These are phyloP conservation scores for Ceuthmochares aereus DNA, from an alignment of 2,113 vertebrate genomes.

Conservation along the genomic window DNA sequence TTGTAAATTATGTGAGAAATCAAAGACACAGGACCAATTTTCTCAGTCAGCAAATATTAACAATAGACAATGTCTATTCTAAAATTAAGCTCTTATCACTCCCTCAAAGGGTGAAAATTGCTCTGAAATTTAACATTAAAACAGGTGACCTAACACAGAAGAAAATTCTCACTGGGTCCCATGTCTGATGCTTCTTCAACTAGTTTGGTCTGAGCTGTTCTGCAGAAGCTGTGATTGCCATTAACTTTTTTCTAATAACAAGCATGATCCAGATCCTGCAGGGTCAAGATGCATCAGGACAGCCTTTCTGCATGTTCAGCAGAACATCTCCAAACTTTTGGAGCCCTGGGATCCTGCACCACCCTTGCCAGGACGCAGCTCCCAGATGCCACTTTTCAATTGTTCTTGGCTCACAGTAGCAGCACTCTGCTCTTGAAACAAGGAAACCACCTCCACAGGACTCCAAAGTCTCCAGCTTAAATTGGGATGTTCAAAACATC, in stretches of 20 bases:
- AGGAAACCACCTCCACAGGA: neutral
- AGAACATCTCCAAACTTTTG: neutral
- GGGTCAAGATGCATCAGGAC: neutral
- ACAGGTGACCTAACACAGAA: neutral
- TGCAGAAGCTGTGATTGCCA: neutral
- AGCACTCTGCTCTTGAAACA: neutral
- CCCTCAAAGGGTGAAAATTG: neutral
- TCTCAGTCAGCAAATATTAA: neutral
- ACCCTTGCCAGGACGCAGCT: neutral
- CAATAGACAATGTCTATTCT: neutral
- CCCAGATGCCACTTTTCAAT: neutral
- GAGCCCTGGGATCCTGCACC: neutral
- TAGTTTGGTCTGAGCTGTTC: neutral
- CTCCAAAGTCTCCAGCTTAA: neutral
- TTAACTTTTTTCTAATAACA: neutral
- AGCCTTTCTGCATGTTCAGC: neutral
- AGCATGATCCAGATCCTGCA: fast-evolving
- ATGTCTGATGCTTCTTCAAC: neutral
- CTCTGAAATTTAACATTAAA: neutral
- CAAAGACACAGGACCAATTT: neutral
- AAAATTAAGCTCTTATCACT: neutral
- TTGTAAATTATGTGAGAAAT: neutral
- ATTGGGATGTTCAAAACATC: neutral
- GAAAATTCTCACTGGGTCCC: neutral
- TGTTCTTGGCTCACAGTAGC: neutral